Conservation (phyloP, 2,888 invertebrate species). For the Agrotis puta region DNA sequence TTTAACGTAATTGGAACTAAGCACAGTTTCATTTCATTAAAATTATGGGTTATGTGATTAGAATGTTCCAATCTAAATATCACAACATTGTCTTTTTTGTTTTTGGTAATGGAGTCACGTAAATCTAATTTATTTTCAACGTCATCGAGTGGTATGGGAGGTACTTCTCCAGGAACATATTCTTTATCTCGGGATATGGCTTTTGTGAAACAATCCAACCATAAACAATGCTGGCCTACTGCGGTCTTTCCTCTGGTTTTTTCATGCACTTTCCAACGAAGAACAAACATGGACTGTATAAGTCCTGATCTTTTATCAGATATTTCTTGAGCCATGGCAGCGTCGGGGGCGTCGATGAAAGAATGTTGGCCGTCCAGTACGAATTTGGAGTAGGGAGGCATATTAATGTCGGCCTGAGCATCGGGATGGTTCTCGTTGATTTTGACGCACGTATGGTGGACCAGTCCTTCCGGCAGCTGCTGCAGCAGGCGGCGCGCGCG, state of each 20-base stretch:
- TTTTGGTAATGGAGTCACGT: constrained; percentile 74
- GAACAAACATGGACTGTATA: constrained; percentile 86
- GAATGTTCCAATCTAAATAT: constrained; percentile 91
- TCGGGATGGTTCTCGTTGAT: constrained; percentile 76
- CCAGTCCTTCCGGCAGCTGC: constrained; percentile 71
- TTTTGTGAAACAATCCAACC: constrained; percentile 91
- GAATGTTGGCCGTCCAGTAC: constrained; percentile 76
- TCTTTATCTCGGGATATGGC: constrained; percentile 86
- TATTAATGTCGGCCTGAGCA: constrained; percentile 70
- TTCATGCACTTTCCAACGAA: constrained; percentile 91
- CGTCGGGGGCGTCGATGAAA: constrained; percentile 75
- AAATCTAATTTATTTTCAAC: constrained; percentile 73
- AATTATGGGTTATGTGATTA: constrained; percentile 92
- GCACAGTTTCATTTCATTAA: constrained; percentile 91
- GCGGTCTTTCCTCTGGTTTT: constrained; percentile 90
- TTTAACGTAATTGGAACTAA: constrained; percentile 93
- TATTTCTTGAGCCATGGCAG: constrained; percentile 58
- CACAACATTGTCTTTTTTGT: constrained; percentile 88
- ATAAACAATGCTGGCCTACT: constrained; percentile 93
- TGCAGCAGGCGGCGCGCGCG: constrained; percentile 79
- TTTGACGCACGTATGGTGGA: constrained; percentile 80
- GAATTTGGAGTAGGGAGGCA: constrained; percentile 80
- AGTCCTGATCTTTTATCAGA: constrained; percentile 72
- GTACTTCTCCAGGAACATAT: constrained; percentile 74
- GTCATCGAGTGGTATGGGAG: constrained; percentile 83